Percentiles rank a stretch among this genome's conserved stretches.
These are phyloP conservation scores for Spermophilus dauricus DNA, from an alignment of 2,113 vertebrate genomes.

Conservation along the genomic window DNA sequence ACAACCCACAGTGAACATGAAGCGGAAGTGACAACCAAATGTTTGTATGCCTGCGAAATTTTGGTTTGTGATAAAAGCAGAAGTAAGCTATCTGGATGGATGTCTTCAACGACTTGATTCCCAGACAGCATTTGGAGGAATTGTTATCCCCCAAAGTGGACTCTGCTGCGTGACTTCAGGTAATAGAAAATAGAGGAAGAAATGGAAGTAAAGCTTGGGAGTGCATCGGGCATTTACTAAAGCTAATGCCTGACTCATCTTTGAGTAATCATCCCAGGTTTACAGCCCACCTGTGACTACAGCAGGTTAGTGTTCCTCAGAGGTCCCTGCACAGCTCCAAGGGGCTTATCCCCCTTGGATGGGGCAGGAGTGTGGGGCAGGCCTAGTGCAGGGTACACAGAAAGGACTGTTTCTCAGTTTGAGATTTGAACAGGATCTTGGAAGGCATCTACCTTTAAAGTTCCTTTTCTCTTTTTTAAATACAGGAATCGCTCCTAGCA, in stretches of 20 bases:
- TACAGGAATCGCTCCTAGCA: too few relatives aligned
- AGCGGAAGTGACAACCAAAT: background rate
- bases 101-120: background rate
- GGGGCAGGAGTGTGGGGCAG: too few relatives aligned
- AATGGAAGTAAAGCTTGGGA: background rate
- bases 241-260: background rate
- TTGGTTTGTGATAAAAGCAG: background rate
- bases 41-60: background rate
- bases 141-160: background rate
- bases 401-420: background rate
- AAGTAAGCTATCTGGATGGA: background rate
- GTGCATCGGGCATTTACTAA: background rate
- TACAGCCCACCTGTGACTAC: background rate
- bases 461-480: background rate
- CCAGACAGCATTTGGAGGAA: background rate
- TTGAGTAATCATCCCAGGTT: background rate
- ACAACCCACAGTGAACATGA: background rate
- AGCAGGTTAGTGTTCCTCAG: background rate
- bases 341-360: background rate
- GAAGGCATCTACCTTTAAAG: background rate
- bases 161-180: background rate
- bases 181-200: background rate
- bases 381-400: background rate
- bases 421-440: background rate
- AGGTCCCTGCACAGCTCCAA: background rate